Conservation (phyloP, 2,113 vertebrate genomes). For the Asarcornis scutulata region DNA sequence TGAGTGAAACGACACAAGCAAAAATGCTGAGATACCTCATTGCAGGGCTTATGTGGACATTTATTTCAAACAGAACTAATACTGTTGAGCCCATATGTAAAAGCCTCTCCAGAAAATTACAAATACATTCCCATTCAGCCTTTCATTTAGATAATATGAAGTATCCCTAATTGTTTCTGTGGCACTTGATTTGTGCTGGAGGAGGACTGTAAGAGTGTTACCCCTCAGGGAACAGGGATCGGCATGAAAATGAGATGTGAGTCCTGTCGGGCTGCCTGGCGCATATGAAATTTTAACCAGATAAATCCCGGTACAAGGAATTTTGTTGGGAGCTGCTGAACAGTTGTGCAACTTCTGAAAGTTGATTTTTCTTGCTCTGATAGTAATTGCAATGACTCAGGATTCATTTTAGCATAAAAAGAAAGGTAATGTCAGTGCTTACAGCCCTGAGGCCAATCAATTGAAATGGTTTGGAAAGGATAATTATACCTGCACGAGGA, state of each 20-base stretch:
- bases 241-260: slow-evolving; percentile 24
- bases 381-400: slow-evolving; percentile 28
- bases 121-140: background rate
- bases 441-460: slow-evolving; percentile 59
- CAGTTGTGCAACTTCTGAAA: slow-evolving; percentile 4
- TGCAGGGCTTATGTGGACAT: background rate
- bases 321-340: slow-evolving; percentile 2
- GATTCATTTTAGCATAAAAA: slow-evolving; percentile 61
- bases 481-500: slow-evolving; percentile 60
- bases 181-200: background rate
- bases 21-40: background rate
- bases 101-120: slow-evolving; percentile 1
- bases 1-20: background rate
- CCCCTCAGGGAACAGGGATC: background rate
- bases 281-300: background rate
- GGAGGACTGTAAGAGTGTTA: background rate
- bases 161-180: slow-evolving; percentile 48
- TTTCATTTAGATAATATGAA: slow-evolving; percentile 40
- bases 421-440: slow-evolving; percentile 44
- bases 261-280: background rate
- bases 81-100: background rate
- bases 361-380: slow-evolving; percentile 22
- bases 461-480: slow-evolving; percentile 59
- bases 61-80: background rate
- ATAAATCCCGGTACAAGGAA: background rate